Evolutionary conservation across 2,797 vertebrate genomes (phyloP).

Genomic region (Anguilla obscura): DNA sequence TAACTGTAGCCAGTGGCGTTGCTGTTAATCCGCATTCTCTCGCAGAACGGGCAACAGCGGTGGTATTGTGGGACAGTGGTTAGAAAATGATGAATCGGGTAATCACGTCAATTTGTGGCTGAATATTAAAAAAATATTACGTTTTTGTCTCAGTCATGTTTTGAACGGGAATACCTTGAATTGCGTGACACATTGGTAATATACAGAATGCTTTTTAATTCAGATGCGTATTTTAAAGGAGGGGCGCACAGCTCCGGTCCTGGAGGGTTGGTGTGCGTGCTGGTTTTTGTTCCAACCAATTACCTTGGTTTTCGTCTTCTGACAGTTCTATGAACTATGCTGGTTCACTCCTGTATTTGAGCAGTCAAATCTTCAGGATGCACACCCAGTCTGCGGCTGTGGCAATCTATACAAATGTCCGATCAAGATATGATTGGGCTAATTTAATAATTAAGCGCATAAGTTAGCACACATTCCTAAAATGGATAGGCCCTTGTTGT

Average conservation of each 20-base stretch:
- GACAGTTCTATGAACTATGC: background rate
- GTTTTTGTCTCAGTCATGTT: background rate
- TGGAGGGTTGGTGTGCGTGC: background rate
- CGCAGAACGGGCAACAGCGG: background rate
- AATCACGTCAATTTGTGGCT: background rate
- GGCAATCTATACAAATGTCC: background rate
- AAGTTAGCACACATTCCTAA: background rate
- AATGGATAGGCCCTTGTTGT: background rate
- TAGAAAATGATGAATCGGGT: background rate
- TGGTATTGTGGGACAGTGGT: background rate
- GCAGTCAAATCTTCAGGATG: background rate
- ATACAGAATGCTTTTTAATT: no score
- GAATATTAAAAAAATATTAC: background rate
- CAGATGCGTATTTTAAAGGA: background rate
- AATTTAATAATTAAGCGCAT: background rate
- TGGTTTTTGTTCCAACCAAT: background rate
- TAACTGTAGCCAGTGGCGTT: background rate
- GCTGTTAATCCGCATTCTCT: background rate
- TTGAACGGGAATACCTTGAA: background rate
- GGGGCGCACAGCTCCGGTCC: background rate
- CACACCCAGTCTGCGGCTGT: background rate
- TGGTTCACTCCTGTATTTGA: background rate
- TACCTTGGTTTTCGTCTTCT: no score
- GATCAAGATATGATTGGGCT: background rate
- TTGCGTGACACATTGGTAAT: background rate